Percentiles rank a stretch among this genome's conserved stretches.
phyloP scores from a whole-genome alignment of 2,797 vertebrate species.

The Lagorchestes hirsutus region DNA sequence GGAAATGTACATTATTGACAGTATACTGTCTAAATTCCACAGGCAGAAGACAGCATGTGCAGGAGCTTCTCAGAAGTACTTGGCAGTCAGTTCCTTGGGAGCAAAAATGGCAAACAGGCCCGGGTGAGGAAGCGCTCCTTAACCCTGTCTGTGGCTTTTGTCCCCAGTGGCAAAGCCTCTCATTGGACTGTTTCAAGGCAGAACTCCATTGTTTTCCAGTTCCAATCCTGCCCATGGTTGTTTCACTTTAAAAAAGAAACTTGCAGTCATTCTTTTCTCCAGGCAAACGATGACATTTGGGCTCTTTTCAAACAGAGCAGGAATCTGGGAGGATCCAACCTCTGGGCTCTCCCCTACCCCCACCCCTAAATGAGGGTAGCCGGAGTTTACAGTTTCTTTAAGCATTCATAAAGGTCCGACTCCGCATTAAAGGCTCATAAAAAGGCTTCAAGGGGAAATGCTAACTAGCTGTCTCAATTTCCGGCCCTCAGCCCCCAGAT shows the following conservation, averaged over 20 bases:
- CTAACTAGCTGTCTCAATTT: conserved; percentile 31
- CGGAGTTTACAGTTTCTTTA: background rate
- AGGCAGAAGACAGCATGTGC: conserved; percentile 54
- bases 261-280: conserved; percentile 41
- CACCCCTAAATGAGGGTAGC: conserved; percentile 8
- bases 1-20: conserved; percentile 61
- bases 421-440: conserved; percentile 35
- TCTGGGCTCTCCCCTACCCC: background rate
- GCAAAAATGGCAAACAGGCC: background rate
- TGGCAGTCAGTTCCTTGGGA: conserved; percentile 43
- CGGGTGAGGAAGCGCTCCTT: background rate
- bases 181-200: conserved; percentile 30
- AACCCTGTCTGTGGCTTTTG: background rate
- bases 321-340: conserved; percentile 20
- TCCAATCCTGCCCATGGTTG: conserved; percentile 9
- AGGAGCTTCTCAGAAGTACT: conserved; percentile 43
- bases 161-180: background rate
- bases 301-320: conserved; percentile 34
- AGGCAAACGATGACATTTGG: conserved; percentile 49
- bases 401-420: conserved; percentile 29
- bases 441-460: conserved; percentile 38
- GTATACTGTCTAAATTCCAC: conserved; percentile 60
- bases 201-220: conserved; percentile 40
- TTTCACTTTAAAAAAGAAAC: conserved; percentile 43
- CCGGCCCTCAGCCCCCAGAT: background rate